Evolutionary conservation across 1,140 invertebrate genomes (phyloP), one percentile per base, ranked within the genome.

Genomic region (Drosophila albomicans): DNA sequence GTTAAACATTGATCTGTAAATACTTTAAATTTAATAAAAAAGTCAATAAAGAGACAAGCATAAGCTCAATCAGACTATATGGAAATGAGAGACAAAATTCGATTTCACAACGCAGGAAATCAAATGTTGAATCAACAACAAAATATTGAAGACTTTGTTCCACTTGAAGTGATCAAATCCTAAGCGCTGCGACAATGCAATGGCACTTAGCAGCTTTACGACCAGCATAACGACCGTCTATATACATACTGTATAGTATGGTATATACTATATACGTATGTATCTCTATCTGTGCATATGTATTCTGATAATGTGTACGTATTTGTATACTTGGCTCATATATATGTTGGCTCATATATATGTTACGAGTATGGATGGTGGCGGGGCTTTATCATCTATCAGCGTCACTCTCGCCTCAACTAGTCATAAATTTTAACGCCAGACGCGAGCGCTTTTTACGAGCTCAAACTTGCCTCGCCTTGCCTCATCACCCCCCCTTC

Each of bases 371-470:
- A 25, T 43, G 6, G 7, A 35, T 68, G 62, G 15, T 59, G 56
- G 41, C 49, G 10, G 58, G 45, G 43, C 49, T 62, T 75, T 75
- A 75, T 75, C 66, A 69, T 75, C 57, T 75, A 75, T 75, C 72
- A 75, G 66, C 72, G 72, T 69, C 72, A 75, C 57, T 69, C 58
- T 62, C 58, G 72, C 65, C 72, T 62, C 66, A 38, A 49, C 72
- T 75, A 75, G 66, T 69, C 72, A 75, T 75, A 75, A 75, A 75
- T 63, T 75, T 75, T n/a, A 74, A 69, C 72, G 51, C 51, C 51
- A 75, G 65, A 69, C 70, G 68, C 71, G 65, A 68, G 51, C 70
- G 57, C 71, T 68, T 74, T 74, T 74, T 69, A 74, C 57, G 71
- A 74, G 49, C 41, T 35, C 57, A 32, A 72, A 54, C 35, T 41